Evolutionary conservation across 1,140 invertebrate species (phyloP).

Genomic region (Eriocheir sinensis): DNA sequence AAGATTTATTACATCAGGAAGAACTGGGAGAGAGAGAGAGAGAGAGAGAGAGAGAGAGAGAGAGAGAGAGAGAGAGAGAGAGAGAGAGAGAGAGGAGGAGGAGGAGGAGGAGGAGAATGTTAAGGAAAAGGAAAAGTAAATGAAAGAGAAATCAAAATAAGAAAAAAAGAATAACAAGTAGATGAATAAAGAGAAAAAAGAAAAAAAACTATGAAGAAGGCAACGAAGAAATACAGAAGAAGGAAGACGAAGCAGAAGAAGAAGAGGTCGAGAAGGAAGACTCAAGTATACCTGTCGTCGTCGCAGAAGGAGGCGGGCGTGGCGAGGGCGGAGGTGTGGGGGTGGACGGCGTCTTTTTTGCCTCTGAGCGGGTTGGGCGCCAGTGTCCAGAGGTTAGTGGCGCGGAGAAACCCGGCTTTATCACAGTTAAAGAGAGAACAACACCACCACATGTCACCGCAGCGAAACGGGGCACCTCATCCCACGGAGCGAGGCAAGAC

Average conservation of each 20-base stretch:
- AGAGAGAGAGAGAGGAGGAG: too few species aligned
- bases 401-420: slow-evolving; percentile 65
- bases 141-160: not conserved
- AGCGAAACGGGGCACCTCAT: slow-evolving; percentile 52
- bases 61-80: not conserved
- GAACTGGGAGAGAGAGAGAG: not conserved
- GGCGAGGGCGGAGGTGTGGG: slow-evolving; percentile 37
- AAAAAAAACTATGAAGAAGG: not conserved
- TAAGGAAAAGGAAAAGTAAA: not conserved
- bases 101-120: too few species aligned
- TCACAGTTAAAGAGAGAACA: slow-evolving; percentile 73
- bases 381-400: slow-evolving; percentile 64
- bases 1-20: too few species aligned
- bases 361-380: slow-evolving; percentile 58
- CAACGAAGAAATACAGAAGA: not conserved
- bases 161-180: not conserved
- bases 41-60: not conserved
- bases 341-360: slow-evolving; percentile 71
- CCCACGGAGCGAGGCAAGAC: slow-evolving; percentile 31
- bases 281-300: slow-evolving; percentile 48
- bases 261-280: not conserved
- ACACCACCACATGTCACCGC: slow-evolving; percentile 72
- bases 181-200: not conserved
- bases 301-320: slow-evolving; percentile 63
- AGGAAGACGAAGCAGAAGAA: not conserved